These are phyloP conservation scores for Isotomurus palustris DNA, from an alignment of 2,888 invertebrate species.

Conservation along the genomic window DNA sequence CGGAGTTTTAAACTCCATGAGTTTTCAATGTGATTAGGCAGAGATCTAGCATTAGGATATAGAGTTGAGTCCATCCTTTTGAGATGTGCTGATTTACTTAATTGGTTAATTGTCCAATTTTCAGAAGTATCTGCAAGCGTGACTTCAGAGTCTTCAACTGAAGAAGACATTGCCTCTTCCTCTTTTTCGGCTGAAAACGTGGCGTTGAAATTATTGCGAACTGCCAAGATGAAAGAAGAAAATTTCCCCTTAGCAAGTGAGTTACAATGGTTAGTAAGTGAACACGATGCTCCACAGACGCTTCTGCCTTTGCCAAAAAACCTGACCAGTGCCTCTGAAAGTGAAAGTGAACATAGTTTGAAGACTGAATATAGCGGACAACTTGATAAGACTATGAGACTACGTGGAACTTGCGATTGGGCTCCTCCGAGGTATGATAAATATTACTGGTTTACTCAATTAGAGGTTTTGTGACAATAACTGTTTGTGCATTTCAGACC, in stretches of 20 bases:
- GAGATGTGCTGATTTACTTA: slow-evolving; percentile 4
- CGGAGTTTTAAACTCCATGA: too few species aligned
- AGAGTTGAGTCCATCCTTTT: neutral
- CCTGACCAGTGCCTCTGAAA: slow-evolving; percentile 64
- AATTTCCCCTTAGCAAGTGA: slow-evolving; percentile 73
- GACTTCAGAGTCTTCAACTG: slow-evolving; percentile 38
- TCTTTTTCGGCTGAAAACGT: slow-evolving; percentile 70
- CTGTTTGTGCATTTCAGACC: too few species aligned
- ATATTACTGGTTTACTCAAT: too few species aligned
- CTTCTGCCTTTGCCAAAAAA: slow-evolving; percentile 70
- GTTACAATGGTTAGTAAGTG: slow-evolving; percentile 73
- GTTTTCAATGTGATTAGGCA: too few species aligned
- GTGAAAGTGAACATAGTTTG: slow-evolving; percentile 52
- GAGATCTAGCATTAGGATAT: too few species aligned
- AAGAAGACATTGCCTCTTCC: slow-evolving; percentile 50
- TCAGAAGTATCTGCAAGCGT: slow-evolving; percentile 36
- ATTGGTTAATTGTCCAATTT: slow-evolving; percentile 8
- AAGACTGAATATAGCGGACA: slow-evolving; percentile 35
- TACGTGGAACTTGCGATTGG: slow-evolving; percentile 75
- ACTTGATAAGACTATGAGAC: slow-evolving; percentile 45
- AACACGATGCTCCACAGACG: slow-evolving; percentile 71
- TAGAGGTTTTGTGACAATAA: too few species aligned
- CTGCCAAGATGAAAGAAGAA: slow-evolving; percentile 62
- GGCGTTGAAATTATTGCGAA: slow-evolving; percentile 68
- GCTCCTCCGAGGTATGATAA: slow-evolving; percentile 74